Evolutionary conservation across 2,888 invertebrate genomes (phyloP).

Genomic region (Limnephilus auricula): DNA sequence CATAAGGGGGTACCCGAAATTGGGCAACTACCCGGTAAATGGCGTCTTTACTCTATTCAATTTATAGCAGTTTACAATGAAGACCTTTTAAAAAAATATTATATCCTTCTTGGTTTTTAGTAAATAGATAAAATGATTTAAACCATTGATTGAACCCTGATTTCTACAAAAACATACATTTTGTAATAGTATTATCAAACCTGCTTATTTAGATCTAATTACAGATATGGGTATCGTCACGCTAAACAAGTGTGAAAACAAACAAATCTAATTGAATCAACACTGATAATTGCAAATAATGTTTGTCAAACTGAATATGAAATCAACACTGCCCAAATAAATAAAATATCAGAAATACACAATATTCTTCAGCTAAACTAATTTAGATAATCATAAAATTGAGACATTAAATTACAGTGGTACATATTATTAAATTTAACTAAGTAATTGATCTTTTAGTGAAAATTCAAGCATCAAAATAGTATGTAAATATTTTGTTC

Average conservation of each 20-base stretch:
- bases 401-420: background rate
- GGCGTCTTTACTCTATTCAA: too few species aligned
- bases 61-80: too few species aligned
- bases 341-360: constrained; percentile 37
- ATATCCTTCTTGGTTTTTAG: too few species aligned
- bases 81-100: too few species aligned
- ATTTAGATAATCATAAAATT: constrained; percentile 31
- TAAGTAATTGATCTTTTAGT: background rate
- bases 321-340: constrained; percentile 32
- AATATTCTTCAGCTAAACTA: constrained; percentile 31
- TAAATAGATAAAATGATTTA: background rate
- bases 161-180: constrained; percentile 2
- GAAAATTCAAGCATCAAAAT: constrained; percentile 10
- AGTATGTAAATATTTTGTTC: background rate
- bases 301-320: constrained; percentile 8
- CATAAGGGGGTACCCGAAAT: too few species aligned
- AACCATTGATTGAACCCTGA: background rate
- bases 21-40: too few species aligned
- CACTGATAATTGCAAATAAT: background rate
- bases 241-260: background rate
- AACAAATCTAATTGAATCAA: background rate
- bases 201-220: constrained; percentile 33
- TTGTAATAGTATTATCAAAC: constrained; percentile 33
- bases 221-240: background rate
- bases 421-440: background rate